Evolutionary conservation across 2,113 vertebrate genomes (phyloP).

Genomic region (Anser brachyrhynchus): DNA sequence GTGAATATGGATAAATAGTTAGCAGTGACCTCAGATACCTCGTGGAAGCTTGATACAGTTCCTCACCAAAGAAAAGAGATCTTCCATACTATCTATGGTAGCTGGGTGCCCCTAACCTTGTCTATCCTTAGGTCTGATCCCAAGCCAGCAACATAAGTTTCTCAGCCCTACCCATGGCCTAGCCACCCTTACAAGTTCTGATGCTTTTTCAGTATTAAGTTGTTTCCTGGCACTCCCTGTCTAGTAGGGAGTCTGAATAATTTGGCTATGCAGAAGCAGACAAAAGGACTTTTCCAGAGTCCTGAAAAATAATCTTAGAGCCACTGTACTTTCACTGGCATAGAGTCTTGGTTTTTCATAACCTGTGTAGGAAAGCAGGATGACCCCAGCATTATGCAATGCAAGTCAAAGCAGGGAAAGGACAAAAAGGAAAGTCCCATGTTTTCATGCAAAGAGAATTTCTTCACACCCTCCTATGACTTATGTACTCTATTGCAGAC

Average conservation of each 20-base stretch:
- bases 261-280: neutral
- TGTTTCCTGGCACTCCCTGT: neutral
- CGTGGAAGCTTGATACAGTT: neutral
- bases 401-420: neutral
- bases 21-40: neutral
- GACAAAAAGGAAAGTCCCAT: neutral
- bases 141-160: neutral
- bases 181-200: neutral
- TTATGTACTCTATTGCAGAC: neutral
- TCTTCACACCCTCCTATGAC: neutral
- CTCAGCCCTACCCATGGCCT: neutral
- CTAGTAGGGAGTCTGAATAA: neutral
- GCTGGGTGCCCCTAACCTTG: neutral
- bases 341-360: neutral
- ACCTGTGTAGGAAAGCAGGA: neutral
- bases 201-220: neutral
- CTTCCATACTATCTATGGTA: neutral
- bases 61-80: neutral
- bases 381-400: fast-evolving
- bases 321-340: neutral
- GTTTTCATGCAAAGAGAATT: neutral
- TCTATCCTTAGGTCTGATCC: neutral
- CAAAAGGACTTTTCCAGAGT: neutral
- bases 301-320: neutral
- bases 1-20: neutral